Percentiles rank a stretch among this genome's conserved stretches.
Evolutionary conservation across 1,140 invertebrate genomes (phyloP).

Genomic region (Saxidomus purpurata): DNA sequence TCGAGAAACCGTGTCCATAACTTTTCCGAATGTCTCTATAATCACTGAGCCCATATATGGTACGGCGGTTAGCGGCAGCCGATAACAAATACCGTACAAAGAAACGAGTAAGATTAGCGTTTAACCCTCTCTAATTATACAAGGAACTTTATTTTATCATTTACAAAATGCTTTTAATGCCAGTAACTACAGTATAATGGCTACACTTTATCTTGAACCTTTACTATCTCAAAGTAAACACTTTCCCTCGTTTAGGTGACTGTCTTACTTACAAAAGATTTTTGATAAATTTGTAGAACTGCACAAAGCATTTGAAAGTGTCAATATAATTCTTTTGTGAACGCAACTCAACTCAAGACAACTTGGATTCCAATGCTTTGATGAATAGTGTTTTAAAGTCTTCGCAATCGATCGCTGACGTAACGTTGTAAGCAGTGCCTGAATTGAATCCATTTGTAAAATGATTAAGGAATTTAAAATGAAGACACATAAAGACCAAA

Average conservation of each 20-base stretch:
- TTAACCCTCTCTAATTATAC: slow-evolving; percentile 23
- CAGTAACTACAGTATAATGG: slow-evolving; percentile 28
- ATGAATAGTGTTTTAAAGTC: slow-evolving; percentile 23
- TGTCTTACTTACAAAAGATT: slow-evolving; percentile 37
- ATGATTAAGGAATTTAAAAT: neutral
- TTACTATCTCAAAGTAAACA: slow-evolving; percentile 22
- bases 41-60: no score
- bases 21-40: no score
- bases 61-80: no score
- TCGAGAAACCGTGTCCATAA: no score
- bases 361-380: neutral
- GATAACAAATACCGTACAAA: neutral
- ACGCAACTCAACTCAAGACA: slow-evolving; percentile 20
- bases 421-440: neutral
- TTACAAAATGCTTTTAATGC: slow-evolving; percentile 39
- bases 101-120: neutral
- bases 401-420: neutral
- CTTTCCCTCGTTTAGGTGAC: slow-evolving; percentile 3
- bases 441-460: neutral
- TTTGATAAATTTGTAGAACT: slow-evolving; percentile 37
- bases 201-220: neutral
- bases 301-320: slow-evolving; percentile 27
- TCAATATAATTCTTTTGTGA: slow-evolving; percentile 38
- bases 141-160: slow-evolving; percentile 21
- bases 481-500: no score